A percentile compares a stretch with the other conserved stretches of the same genome.
Conservation (phyloP, 2,113 vertebrate genomes). For the Mesocricetus auratus region DNA sequence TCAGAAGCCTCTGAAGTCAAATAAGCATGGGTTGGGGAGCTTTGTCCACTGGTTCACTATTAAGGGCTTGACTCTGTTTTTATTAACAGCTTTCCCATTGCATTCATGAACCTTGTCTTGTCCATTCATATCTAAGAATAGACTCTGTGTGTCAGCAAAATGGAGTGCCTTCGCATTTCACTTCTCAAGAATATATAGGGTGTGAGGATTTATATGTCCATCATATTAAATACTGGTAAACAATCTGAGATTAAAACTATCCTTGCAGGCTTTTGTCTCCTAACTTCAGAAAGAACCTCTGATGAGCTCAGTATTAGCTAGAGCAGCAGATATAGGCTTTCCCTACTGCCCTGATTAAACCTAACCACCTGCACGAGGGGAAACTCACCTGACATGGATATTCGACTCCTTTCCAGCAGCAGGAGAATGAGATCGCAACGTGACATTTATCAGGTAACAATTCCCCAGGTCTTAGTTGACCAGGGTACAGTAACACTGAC, state of each 20-base stretch:
- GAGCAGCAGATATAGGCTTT: slow-evolving; percentile 27
- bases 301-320: slow-evolving; percentile 4
- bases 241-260: slow-evolving; percentile 59
- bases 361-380: slow-evolving; percentile 40
- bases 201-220: slow-evolving; percentile 57
- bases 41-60: not conserved
- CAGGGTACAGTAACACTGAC: not conserved
- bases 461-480: not conserved
- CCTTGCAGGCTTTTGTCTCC: slow-evolving; percentile 64
- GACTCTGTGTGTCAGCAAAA: slow-evolving; percentile 57
- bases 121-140: slow-evolving; percentile 59
- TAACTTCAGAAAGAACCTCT: slow-evolving; percentile 61
- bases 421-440: not conserved
- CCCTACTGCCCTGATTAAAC: slow-evolving; percentile 49
- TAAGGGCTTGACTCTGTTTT: slow-evolving; percentile 45
- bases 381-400: slow-evolving; percentile 7
- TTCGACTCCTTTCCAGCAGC: slow-evolving; percentile 9
- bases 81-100: slow-evolving; percentile 24
- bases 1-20: not conserved
- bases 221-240: slow-evolving; percentile 38
- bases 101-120: slow-evolving; percentile 37
- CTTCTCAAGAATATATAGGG: slow-evolving; percentile 48
- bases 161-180: slow-evolving; percentile 22
- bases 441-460: not conserved
- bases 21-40: not conserved